These are phyloP conservation scores for Salvelinus sp. DNA, from an alignment of 2,113 vertebrate species.

Conservation along the genomic window DNA sequence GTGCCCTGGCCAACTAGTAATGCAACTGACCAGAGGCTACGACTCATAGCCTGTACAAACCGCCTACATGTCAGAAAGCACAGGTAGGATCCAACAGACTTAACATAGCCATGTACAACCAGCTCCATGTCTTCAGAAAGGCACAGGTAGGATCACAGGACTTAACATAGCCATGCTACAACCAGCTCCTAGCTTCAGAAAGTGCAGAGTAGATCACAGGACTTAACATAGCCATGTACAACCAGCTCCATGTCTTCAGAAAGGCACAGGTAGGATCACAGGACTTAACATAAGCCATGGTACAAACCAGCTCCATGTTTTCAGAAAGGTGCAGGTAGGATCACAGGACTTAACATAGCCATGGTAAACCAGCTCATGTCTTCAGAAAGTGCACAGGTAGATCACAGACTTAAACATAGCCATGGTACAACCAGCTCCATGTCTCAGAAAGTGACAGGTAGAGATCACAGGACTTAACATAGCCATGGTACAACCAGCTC, in stretches of 20 bases:
- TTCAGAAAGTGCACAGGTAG: not conserved
- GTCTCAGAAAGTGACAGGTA: not conserved
- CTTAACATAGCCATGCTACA: not conserved
- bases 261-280: not conserved
- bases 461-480: not conserved
- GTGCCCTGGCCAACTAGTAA: too few relatives aligned
- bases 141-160: constrained; percentile 79
- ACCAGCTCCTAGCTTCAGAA: constrained; percentile 60
- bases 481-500: too few relatives aligned
- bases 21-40: too few relatives aligned
- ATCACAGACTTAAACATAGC: not conserved
- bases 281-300: not conserved
- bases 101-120: not conserved
- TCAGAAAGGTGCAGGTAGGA: not conserved
- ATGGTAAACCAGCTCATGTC: too few relatives aligned
- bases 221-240: not conserved
- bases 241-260: too few relatives aligned
- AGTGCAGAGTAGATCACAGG: constrained; percentile 79
- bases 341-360: not conserved
- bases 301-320: too few relatives aligned
- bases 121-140: constrained; percentile 64
- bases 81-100: constrained; percentile 75
- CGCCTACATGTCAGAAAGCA: too few relatives aligned
- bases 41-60: too few relatives aligned
- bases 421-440: too few relatives aligned